phyloP scores from a whole-genome alignment of 2,888 invertebrate species.

The Hypselothyrea guttata region DNA sequence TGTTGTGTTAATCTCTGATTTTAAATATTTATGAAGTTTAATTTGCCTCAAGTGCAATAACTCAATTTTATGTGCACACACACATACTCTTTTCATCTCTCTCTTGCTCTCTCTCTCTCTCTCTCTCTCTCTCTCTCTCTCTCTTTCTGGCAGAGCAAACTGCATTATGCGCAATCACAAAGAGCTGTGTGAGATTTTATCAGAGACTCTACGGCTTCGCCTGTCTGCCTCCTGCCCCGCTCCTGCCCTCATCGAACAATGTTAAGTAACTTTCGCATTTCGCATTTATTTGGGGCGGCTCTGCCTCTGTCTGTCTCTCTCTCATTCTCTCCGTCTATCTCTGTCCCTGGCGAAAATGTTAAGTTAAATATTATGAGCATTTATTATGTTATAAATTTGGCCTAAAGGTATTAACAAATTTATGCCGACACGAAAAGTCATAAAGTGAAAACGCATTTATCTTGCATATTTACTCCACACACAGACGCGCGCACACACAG shows the following conservation, averaged over 20 bases:
- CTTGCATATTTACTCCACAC: conserved; percentile 56
- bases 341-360: conserved; percentile 63
- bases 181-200: conserved; percentile 51
- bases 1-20: conserved; percentile 80
- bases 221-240: conserved; percentile 6
- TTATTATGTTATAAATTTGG: conserved; percentile 80
- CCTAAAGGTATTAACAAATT: conserved; percentile 78
- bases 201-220: conserved; percentile 15
- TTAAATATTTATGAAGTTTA: conserved; percentile 82
- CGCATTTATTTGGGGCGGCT: conserved; percentile 65
- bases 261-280: conserved; percentile 75
- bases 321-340: not conserved
- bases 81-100: conserved; percentile 20
- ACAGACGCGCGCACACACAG: conserved; percentile 18
- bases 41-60: conserved; percentile 82
- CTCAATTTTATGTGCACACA: conserved; percentile 77
- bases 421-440: conserved; percentile 78
- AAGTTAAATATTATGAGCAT: conserved; percentile 78
- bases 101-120: conserved; percentile 14
- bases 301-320: conserved; percentile 4
- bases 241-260: conserved; percentile 47
- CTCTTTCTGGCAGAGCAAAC: conserved; percentile 12
- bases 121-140: conserved; percentile 12
- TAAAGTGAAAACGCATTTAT: conserved; percentile 78
- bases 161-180: conserved; percentile 54